phyloP scores from a whole-genome alignment of 2,113 vertebrate species.

The Pseudorasbora parva region DNA sequence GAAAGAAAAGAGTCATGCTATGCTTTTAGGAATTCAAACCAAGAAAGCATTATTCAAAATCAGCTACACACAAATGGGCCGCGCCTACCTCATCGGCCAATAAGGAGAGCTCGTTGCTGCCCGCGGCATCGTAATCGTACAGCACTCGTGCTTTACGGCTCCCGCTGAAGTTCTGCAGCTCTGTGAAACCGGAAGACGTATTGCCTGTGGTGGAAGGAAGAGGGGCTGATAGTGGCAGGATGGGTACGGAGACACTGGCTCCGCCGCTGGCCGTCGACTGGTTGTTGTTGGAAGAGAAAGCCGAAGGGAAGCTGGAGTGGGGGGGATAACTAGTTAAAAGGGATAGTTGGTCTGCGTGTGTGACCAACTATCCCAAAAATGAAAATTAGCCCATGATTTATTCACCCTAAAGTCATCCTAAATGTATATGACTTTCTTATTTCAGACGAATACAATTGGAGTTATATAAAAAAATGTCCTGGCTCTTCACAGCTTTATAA shows the following conservation, averaged over 20 bases:
- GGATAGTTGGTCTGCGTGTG: no score
- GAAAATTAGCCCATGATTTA: no score
- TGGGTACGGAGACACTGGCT: conserved; percentile 81
- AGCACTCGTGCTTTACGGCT: conserved; percentile 93
- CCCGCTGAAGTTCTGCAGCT: conserved; percentile 84
- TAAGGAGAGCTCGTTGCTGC: conserved; percentile 94
- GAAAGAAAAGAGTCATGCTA: conserved; percentile 45
- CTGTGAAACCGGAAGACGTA: conserved; percentile 81
- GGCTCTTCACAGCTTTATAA: no score
- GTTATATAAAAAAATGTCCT: no score
- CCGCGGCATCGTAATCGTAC: conserved; percentile 96
- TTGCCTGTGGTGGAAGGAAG: conserved; percentile 77
- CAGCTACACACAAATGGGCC: no score
- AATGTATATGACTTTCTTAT: no score
- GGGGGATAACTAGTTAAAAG: background rate
- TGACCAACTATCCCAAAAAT: no score
- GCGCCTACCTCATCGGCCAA: conserved; percentile 92
- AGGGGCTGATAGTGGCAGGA: conserved; percentile 80
- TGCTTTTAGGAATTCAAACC: background rate
- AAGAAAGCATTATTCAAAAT: background rate
- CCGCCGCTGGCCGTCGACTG: conserved; percentile 79
- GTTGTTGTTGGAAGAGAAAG: conserved; percentile 92
- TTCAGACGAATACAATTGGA: no score
- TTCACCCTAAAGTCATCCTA: no score
- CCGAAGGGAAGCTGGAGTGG: conserved; percentile 92